These are phyloP conservation scores for Margarornis squamiger DNA, from an alignment of 2,797 vertebrate species.

Conservation along the genomic window DNA sequence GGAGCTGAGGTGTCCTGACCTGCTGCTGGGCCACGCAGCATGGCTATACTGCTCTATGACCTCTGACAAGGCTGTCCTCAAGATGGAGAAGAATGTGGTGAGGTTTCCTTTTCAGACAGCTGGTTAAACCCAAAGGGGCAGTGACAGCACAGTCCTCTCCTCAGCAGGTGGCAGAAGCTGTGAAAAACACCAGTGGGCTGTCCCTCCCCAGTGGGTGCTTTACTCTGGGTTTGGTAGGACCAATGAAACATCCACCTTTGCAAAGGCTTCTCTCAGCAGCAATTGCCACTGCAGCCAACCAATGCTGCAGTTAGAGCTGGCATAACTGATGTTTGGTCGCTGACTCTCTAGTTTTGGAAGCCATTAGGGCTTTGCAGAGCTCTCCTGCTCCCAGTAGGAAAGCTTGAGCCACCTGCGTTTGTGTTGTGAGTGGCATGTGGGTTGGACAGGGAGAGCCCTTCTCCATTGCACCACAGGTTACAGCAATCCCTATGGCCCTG, in stretches of 20 bases:
- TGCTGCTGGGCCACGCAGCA: neutral
- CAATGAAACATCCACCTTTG: accelerated
- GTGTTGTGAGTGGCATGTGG: too few relatives aligned
- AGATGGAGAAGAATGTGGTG: neutral
- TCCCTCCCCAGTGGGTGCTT: neutral
- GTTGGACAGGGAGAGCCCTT: neutral
- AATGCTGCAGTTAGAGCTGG: neutral
- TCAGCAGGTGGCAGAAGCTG: neutral
- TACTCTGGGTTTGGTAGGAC: neutral
- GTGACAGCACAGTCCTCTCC: neutral
- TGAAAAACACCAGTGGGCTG: neutral
- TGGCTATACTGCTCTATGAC: neutral
- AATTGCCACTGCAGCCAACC: neutral
- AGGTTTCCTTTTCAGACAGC: neutral
- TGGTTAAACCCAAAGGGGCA: neutral
- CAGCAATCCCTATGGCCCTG: accelerated
- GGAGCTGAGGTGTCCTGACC: neutral
- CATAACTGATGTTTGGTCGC: neutral
- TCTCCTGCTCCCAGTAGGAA: neutral
- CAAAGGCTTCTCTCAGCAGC: neutral
- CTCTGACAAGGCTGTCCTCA: neutral
- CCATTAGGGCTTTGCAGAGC: neutral
- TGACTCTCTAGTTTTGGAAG: neutral
- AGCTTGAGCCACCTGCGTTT: neutral
- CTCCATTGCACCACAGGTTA: accelerated